Conservation (phyloP, 2,113 vertebrate genomes). For the Leiothrix lutea region DNA sequence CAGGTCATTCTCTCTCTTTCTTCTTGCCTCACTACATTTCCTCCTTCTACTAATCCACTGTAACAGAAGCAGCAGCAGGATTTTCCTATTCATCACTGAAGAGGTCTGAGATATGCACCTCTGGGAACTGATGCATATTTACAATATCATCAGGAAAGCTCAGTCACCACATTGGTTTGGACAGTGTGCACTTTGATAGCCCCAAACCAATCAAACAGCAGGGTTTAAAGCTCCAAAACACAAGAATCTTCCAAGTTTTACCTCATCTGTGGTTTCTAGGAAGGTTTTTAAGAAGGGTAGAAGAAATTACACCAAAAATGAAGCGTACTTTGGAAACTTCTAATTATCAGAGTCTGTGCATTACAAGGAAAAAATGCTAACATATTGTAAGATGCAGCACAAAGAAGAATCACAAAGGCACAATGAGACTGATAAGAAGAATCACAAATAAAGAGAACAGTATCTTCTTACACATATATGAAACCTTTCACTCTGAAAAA, state of each 20-base stretch:
- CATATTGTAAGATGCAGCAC: neutral
- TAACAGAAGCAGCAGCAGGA: neutral
- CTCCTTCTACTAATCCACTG: neutral
- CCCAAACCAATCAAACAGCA: neutral
- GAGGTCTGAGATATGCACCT: neutral
- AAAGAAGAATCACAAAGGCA: neutral
- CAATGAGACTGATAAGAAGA: conserved; percentile 3
- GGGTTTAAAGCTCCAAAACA: neutral
- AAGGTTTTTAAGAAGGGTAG: neutral
- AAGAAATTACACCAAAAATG: neutral
- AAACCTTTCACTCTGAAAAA: conserved; percentile 19
- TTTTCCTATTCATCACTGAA: neutral
- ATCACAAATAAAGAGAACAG: neutral
- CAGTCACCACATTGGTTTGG: neutral
- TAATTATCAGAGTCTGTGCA: neutral
- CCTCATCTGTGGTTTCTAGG: neutral
- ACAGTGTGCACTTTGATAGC: neutral
- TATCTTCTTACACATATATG: neutral
- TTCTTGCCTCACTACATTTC: neutral
- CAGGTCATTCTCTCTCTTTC: neutral
- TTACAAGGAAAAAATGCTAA: neutral
- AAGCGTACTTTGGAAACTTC: neutral
- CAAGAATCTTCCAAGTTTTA: neutral
- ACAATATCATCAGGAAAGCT: neutral
- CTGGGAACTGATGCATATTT: conserved; percentile 20